Base-by-base conservation (phyloP, 2,888 invertebrate genomes). In the Argyresthia goedartella region DNA sequence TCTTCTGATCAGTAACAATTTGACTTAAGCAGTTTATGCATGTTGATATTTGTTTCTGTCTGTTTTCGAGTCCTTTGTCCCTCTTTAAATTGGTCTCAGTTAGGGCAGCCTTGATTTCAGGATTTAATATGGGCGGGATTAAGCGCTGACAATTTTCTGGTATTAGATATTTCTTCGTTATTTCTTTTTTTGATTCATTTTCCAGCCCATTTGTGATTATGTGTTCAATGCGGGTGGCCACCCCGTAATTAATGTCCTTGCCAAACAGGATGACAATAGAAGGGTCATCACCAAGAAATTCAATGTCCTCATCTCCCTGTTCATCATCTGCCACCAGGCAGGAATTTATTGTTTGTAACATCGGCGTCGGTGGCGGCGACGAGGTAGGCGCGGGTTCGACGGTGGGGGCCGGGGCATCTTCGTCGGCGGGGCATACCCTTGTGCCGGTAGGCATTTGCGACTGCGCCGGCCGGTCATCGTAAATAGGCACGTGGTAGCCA, bases 41-140 rank as follows among this genome's bases (percentile, higher is more conserved):
- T 1, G 50, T 42, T 8, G 58, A 52, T 3, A 60, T 9, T 41
- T 60, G 60, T 39, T 56, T 60, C 52, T 64, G 65, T 57, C 53
- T 60, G 1, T 16, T 8, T 49, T 60, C 60, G 7, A 63, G 58
- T 0, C 46, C 57, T 13, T 57, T 59, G 42, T 64, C 63, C 7
- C 58, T 34, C 16, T 63, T 62, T 1, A 54, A 11, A 0, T 56
- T 41, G 0, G 16, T 1, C 10, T 61, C 60, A 1, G 60, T 47
- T 3, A 62, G 25, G 0, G 59, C 59, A 0, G 57, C 58, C 42
- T 56, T 57, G 11, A 61, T 52, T 49, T 64, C 63, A 0, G 56
- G 52, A 44, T 65, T 64, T 0, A 62, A 33, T 13, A 34, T 33
- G 1, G 64, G 62, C 4, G 62, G 54, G 13, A 45, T 57, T 4